Percentiles rank a stretch among this genome's conserved stretches.
Evolutionary conservation across 2,113 vertebrate genomes (phyloP).

Genomic region (Riparia riparia): DNA sequence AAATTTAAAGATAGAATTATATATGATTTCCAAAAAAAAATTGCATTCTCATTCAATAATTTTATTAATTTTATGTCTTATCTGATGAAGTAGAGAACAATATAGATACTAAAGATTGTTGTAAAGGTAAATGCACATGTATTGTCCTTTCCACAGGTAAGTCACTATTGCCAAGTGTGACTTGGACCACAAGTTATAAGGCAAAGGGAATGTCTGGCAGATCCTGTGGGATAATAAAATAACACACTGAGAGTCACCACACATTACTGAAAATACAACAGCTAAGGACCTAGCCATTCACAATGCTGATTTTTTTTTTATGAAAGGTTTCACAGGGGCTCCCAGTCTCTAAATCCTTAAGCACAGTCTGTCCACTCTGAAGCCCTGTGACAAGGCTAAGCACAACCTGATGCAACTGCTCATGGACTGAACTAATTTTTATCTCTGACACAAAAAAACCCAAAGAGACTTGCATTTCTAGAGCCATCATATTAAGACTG

Average conservation of each 20-base stretch:
- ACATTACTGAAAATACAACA: neutral
- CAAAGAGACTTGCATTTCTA: neutral
- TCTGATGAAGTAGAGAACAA: neutral
- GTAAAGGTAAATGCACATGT: neutral
- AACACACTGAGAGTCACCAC: neutral
- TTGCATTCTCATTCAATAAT: neutral
- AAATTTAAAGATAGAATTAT: neutral
- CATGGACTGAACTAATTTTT: neutral
- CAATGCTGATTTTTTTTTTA: neutral
- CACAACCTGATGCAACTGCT: neutral
- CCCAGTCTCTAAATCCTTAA: neutral
- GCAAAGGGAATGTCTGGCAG: neutral
- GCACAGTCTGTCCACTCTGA: neutral
- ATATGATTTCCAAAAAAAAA: neutral
- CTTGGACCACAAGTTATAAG: neutral
- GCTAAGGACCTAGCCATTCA: neutral
- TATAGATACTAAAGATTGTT: neutral
- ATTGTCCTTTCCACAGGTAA: neutral
- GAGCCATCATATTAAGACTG: neutral
- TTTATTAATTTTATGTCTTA: neutral
- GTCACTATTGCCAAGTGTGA: neutral
- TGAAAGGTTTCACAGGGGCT: neutral
- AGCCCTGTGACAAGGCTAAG: neutral
- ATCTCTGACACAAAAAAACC: neutral
- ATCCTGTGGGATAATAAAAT: neutral